Percentiles rank a stretch among this genome's conserved stretches.
phyloP scores from a whole-genome alignment of 2,888 invertebrate species.

The Phengaris arion region DNA sequence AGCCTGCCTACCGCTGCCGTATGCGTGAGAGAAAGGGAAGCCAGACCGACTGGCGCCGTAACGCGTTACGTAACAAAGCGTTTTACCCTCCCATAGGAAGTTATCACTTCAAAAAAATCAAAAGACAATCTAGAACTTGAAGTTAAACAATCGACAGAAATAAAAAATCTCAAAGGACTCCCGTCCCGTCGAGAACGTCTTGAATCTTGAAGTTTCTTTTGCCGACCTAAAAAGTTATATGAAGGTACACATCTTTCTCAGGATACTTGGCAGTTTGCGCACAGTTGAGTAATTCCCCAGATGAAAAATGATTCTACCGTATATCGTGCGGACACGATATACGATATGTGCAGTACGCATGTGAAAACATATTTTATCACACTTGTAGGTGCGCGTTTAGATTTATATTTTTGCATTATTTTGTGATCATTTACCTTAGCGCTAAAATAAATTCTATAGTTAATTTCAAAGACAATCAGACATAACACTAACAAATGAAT shows the following conservation, averaged over 20 bases:
- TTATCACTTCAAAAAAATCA: too few species aligned
- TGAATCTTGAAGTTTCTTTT: background rate
- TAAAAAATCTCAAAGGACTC: background rate
- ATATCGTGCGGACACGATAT: background rate
- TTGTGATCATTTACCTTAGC: background rate
- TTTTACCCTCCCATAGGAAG: too few species aligned
- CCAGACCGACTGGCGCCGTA: too few species aligned
- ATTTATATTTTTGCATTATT: slow-evolving; percentile 5
- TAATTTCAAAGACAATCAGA: background rate
- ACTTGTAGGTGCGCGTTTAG: background rate
- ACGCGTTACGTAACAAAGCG: too few species aligned
- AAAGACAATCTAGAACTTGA: background rate
- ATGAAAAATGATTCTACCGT: slow-evolving; percentile 5
- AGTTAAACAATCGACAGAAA: background rate
- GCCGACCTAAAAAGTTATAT: background rate
- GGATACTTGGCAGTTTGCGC: background rate
- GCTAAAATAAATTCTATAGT: background rate
- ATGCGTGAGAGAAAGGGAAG: too few species aligned
- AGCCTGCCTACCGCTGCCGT: too few species aligned
- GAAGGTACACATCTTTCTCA: background rate
- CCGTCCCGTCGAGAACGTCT: background rate
- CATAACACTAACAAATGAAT: background rate
- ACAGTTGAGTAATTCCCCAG: slow-evolving; percentile 9
- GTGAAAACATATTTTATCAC: slow-evolving; percentile 3
- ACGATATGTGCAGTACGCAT: too few species aligned